Conservation (phyloP, 2,888 invertebrate species). For the Zygothrica quintamaculata region DNA sequence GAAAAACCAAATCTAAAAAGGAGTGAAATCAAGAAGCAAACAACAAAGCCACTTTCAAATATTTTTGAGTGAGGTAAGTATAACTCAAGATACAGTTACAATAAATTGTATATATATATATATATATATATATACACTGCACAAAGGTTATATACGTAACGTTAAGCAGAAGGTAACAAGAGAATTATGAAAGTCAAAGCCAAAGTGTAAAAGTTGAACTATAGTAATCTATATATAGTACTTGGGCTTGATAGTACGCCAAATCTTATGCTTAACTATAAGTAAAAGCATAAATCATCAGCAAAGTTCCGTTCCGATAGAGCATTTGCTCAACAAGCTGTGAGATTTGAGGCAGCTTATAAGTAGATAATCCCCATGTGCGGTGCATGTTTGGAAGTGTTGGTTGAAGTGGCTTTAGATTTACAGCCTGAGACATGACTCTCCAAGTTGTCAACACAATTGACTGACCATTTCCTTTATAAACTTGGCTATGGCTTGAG, state of each 20-base stretch:
- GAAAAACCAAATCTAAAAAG: conserved; percentile 19
- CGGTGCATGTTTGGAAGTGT: conserved; percentile 46
- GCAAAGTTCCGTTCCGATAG: too few species aligned
- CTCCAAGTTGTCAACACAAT: conserved; percentile 54
- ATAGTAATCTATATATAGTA: too few species aligned
- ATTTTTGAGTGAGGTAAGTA: conserved; percentile 16
- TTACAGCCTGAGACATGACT: conserved; percentile 45
- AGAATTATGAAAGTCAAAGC: too few species aligned
- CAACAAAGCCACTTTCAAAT: conserved; percentile 41
- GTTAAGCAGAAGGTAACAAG: too few species aligned
- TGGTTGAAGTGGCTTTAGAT: conserved; percentile 52
- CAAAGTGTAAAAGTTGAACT: too few species aligned
- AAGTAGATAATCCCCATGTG: conserved; percentile 53
- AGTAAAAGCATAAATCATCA: too few species aligned
- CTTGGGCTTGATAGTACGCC: too few species aligned
- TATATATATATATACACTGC: neutral
- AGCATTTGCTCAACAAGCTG: too few species aligned
- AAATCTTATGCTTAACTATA: too few species aligned
- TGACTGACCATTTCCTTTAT: conserved; percentile 32
- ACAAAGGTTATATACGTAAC: neutral
- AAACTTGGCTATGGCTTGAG: neutral
- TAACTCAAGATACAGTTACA: conserved; percentile 13
- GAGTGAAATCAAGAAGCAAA: conserved; percentile 45
- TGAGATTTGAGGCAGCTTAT: conserved; percentile 46
- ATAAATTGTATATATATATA: neutral